Evolutionary conservation across 1,140 invertebrate genomes (phyloP).

Genomic region (Cyphomyrmex costatus): DNA sequence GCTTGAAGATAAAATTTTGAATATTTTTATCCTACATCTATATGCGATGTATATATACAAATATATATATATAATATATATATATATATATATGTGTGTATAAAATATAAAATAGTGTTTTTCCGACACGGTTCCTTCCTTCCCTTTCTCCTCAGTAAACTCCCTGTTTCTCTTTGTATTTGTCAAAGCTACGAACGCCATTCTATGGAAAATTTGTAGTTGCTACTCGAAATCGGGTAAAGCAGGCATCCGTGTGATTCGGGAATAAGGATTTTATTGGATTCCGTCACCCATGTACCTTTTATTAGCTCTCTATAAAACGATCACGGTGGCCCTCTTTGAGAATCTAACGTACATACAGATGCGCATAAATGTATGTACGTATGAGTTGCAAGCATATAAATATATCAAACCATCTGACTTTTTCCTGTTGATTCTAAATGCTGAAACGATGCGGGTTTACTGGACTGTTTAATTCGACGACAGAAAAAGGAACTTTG

Average conservation of each 20-base stretch:
- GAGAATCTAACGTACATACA: constrained; percentile 57
- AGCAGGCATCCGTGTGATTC: constrained; percentile 68
- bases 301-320: constrained; percentile 71
- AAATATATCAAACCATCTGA: constrained; percentile 45
- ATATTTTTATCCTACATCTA: constrained; percentile 10
- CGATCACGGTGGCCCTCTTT: constrained; percentile 66
- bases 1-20: neutral
- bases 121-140: neutral
- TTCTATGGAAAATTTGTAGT: constrained; percentile 75
- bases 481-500: constrained; percentile 32
- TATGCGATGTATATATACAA: constrained; percentile 19
- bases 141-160: neutral
- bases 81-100: too few relatives aligned
- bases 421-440: constrained; percentile 29
- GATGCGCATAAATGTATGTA: constrained; percentile 56
- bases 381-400: constrained; percentile 18
- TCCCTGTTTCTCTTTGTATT: constrained; percentile 61
- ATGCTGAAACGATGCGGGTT: neutral
- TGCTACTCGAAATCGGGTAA: constrained; percentile 67
- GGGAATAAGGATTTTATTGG: constrained; percentile 73
- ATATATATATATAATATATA: too few relatives aligned
- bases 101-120: neutral
- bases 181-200: constrained; percentile 71
- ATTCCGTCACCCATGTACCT: constrained; percentile 53
- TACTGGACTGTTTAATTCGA: constrained; percentile 55